Evolutionary conservation across 2,797 vertebrate species (phyloP).

Genomic region (Acrossocheilus fasciatus): DNA sequence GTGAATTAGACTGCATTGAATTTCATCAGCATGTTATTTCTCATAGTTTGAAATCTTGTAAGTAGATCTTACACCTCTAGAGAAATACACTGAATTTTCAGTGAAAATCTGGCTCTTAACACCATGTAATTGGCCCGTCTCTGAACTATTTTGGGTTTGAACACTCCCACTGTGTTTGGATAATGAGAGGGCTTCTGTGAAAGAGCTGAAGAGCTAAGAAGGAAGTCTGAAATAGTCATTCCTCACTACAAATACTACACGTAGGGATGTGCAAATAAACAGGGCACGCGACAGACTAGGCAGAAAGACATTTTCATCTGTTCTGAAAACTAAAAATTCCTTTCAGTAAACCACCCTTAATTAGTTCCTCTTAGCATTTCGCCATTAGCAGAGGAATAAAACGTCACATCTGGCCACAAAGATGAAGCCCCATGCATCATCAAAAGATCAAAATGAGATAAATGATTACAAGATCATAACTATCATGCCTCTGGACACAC

Average conservation of each 20-base stretch:
- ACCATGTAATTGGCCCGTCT: background rate
- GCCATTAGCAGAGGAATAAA: background rate
- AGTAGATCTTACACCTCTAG: background rate
- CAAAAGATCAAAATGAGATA: background rate
- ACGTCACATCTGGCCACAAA: background rate
- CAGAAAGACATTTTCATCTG: background rate
- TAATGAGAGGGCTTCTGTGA: conserved; percentile 21
- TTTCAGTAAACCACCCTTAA: conserved; percentile 6
- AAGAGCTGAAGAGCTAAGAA: background rate
- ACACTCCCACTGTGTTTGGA: background rate
- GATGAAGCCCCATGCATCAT: background rate
- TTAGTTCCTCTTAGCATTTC: background rate
- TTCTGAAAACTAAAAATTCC: background rate
- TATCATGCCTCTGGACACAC: background rate
- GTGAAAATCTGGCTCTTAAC: background rate
- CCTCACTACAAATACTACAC: background rate
- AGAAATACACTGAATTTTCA: background rate
- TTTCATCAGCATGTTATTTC: background rate
- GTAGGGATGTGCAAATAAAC: background rate
- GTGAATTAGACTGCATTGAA: background rate
- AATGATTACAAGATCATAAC: background rate
- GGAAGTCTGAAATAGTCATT: background rate
- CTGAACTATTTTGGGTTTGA: conserved; percentile 22
- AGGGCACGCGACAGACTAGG: background rate
- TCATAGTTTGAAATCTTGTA: background rate